Percentiles rank a stretch among this genome's conserved stretches.
Conservation (phyloP, 2,797 vertebrate genomes). For the Acanthurus lineatus region DNA sequence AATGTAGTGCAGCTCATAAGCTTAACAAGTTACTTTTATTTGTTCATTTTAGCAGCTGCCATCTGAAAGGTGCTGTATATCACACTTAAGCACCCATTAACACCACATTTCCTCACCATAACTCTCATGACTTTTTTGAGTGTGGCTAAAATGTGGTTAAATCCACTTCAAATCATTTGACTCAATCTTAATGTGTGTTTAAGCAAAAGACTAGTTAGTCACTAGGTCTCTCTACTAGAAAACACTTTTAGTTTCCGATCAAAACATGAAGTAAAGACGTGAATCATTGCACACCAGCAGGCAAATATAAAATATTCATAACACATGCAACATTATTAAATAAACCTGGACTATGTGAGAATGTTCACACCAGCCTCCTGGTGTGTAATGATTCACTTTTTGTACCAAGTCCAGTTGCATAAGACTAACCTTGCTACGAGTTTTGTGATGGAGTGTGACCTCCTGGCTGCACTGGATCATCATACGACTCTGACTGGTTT, state of each 20-base stretch:
- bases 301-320: neutral
- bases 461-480: neutral
- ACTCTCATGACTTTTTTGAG: too few species aligned
- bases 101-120: too few species aligned
- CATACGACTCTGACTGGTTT: neutral
- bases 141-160: too few species aligned
- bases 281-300: neutral
- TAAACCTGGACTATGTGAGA: neutral
- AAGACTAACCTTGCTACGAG: too few species aligned
- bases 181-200: neutral
- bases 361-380: neutral
- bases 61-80: neutral
- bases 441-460: neutral
- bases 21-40: neutral
- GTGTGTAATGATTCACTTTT: neutral
- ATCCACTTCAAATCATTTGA: too few species aligned
- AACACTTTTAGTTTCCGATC: neutral
- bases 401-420: too few species aligned
- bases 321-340: neutral
- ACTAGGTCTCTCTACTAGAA: neutral
- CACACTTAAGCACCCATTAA: neutral
- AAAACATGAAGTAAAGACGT: neutral
- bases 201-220: neutral
- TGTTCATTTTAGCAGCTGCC: neutral
- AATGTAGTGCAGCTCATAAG: neutral